phyloP scores from a whole-genome alignment of 2,888 invertebrate genomes.

The Dusona sp. region DNA sequence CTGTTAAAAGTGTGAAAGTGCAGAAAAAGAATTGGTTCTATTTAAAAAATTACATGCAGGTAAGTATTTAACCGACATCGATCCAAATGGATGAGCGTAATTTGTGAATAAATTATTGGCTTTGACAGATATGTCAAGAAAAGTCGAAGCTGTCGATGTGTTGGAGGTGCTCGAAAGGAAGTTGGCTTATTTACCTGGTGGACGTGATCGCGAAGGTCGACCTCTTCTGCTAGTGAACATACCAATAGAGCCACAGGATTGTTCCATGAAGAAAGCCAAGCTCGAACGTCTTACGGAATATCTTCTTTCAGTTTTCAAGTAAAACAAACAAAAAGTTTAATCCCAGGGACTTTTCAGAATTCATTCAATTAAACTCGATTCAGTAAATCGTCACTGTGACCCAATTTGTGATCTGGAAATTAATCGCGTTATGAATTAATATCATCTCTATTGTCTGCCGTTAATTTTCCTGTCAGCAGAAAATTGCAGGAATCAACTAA shows the following conservation, averaged over 20 bases:
- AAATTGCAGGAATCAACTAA: background rate
- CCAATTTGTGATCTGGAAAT: background rate
- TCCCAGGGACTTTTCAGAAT: conserved; percentile 7
- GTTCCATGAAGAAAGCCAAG: conserved; percentile 79
- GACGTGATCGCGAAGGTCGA: conserved; percentile 88
- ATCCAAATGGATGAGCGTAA: background rate
- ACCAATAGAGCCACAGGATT: conserved; percentile 86
- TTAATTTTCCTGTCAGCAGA: background rate
- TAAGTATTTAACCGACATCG: background rate
- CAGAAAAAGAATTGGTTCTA: conserved; percentile 5
- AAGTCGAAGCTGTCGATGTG: conserved; percentile 86
- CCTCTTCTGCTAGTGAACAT: conserved; percentile 88
- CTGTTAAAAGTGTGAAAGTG: background rate
- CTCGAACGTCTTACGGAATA: conserved; percentile 85
- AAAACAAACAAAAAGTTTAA: conserved; percentile 62
- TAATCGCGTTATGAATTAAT: background rate
- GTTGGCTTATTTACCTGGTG: conserved; percentile 88
- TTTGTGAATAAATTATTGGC: background rate
- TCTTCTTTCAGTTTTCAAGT: conserved; percentile 87
- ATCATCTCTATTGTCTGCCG: background rate
- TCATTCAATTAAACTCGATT: background rate
- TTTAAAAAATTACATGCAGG: conserved; percentile 52
- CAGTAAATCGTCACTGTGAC: background rate
- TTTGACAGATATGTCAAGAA: conserved; percentile 72
- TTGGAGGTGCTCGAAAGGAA: conserved; percentile 87